Base-by-base conservation (phyloP, 1,140 invertebrate species). In the Lepidurus couesii region DNA sequence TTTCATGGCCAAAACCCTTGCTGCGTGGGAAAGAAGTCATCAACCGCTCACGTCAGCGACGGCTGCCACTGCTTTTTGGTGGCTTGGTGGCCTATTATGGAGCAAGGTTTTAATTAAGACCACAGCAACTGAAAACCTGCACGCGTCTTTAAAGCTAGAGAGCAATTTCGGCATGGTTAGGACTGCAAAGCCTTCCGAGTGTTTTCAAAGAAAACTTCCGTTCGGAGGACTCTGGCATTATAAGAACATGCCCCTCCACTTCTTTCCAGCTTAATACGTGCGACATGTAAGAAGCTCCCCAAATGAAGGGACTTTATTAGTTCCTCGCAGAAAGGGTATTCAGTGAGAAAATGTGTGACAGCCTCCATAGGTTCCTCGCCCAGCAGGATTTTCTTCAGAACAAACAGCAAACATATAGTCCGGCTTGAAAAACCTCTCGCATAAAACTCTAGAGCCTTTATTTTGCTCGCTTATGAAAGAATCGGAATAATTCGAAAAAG, bases 81-180 rank as follows among this genome's bases (percentile, higher is more conserved):
- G 21, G 53, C 21, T 65, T 65, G n/a, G 53, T 65, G 53, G 53
- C 53, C 21, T 65, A 65, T 9, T n/a, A 65, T 65, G 53, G 53
- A 65, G 13, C 53, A 9, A 65, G 53, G 53, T 7, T 65, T 65
- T 65, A 65, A 65, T 65, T 65, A 65, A 65, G 53, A 21, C 53
- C 9, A 21, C 45, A 47, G 45, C 53, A 65, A 65, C 8, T 21
- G 53, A 65, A 65, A 65, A 65, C 8, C 6, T 21, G 53, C 7
- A 16, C 53, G 8, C 13, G 7, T 65, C 21, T 16, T 65, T 13
- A 65, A 65, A 65, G 53, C 53, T 10, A 16, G 16, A 34, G 2
- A 65, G 53, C 53, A 9, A 65, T 16, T 65, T 13, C 16, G 21
- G 21, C 53, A 65, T 7, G 53, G 21, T 21, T 65, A 21, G 6